Base-by-base conservation (phyloP, 2,113 vertebrate species). In the Grammomys dolichurus region DNA sequence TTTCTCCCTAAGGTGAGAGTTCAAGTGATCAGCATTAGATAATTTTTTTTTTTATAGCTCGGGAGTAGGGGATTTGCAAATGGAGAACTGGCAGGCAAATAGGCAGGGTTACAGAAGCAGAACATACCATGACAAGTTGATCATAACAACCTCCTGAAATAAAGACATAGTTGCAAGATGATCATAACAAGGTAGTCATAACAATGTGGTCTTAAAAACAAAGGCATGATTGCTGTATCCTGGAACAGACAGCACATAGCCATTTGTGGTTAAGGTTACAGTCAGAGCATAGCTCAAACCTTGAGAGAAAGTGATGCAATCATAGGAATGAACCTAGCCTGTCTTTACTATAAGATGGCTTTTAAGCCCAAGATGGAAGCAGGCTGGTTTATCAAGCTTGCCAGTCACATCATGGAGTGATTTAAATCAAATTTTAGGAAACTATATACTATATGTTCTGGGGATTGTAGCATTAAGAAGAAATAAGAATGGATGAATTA, bases 371-470 rank as follows among this genome's bases (percentile, higher is more conserved):
- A 84, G 7, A 28, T 60, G n/a, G 24, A 84, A 14, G n/a, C 13
- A 28, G 24, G n/a, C 22, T 84, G 81, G 13, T 60, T 82, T 60
- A 60, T 26, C 80, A 60, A 82, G 13, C 22, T 28, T 73, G 17
- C 0, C 17, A 90, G 31, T 90, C 17, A 82, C 7, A 77, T 76
- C n/a, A 31, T 28, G 31, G 10, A 85, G 67, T 88, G 75, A 94
- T 82, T 85, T 90, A 90, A 90, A 81, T 80, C 5, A 96, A 86
- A 94, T 81, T 17, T 72, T 72, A 92, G 60, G 0, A 3, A 56
- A 31, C 60, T 26, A 8, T 56, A 58, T n/a, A 80, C 7, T 72
- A 19, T 31, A 80, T 24, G 1, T 51, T 31, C 24, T 46, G 13
- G 31, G 6, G 3, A 84, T 81, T 67, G 87, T 89, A 3, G 16